Base-by-base conservation (phyloP, 2,888 invertebrate species). In the Eristalis pertinax region DNA sequence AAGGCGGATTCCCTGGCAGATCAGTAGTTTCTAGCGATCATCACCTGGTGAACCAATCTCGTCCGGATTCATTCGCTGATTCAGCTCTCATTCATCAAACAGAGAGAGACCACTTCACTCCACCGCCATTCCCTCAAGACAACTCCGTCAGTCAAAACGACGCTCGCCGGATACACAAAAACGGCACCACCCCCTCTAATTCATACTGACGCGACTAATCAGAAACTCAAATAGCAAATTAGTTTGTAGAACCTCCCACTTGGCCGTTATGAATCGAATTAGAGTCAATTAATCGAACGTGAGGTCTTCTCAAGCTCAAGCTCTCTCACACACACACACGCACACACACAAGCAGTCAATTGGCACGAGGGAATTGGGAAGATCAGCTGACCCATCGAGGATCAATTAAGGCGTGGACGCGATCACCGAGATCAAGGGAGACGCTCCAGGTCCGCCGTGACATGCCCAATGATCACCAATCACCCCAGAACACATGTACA, bases 391-490 rank as follows among this genome's bases (percentile, higher is more conserved):
- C 19, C 3, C 41, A 41, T 26, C 65, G 19, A 70, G 72, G 62
- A 70, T 76, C 50, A 72, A 77, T 82, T 67, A 77, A 13, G 82
- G 82, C 82, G 82, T 82, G 82, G 64, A 75, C 65, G 73, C 35
- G 24, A 5, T n/a, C 26, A n/a, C 22, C 77, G 22, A 38, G 50
- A n/a, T 32, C 56, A 26, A 68, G 67, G 67, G 11, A 35, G 32
- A n/a, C 8, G 26, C 50, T 56, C 68, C 75, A 13, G 64, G 50
- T 32, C 32, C 74, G 50, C 32, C 74, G 50, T 82, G 83, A 79
- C 87, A 79, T 73, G 75, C 13, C 63, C 87, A 87, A 50, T 87
- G 83, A 83, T 83, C 85, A 75, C 69, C 41, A 65, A 74, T 70
- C 83, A 75, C 78, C 38, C 74, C n/a, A 72, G 79, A 78, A 50